Percentiles rank a stretch among this genome's conserved stretches.
Evolutionary conservation across 2,888 invertebrate species (phyloP).

Genomic region (Mechanitis mazaeus): DNA sequence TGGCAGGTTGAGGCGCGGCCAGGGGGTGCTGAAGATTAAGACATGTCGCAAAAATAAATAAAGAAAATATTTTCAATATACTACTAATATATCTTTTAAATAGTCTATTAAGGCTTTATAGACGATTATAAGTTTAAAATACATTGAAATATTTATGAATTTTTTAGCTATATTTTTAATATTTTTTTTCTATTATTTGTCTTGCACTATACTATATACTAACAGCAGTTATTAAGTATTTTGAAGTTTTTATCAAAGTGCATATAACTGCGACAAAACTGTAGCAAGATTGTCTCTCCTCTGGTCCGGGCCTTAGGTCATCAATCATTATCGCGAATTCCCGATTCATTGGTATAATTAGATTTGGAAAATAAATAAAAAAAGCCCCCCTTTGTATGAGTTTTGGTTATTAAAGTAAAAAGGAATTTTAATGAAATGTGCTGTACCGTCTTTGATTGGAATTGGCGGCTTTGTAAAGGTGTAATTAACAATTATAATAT

Average conservation of each 20-base stretch:
- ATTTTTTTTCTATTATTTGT: too few species aligned
- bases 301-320: conserved; percentile 38
- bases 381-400: conserved; percentile 28
- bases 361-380: conserved; percentile 42
- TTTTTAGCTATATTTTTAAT: too few species aligned
- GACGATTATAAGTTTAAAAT: too few species aligned
- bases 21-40: conserved; percentile 2
- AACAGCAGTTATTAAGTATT: too few species aligned
- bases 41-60: too few species aligned
- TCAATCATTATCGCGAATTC: conserved; percentile 53
- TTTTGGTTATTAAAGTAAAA: conserved; percentile 34
- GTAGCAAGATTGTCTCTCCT: conserved; percentile 10
- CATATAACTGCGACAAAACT: neutral
- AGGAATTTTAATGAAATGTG: conserved; percentile 36
- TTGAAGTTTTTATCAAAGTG: too few species aligned
- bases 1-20: conserved; percentile 36
- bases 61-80: too few species aligned
- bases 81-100: too few species aligned
- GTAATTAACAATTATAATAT: conserved; percentile 22
- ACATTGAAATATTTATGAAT: too few species aligned
- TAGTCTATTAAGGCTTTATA: too few species aligned
- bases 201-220: too few species aligned
- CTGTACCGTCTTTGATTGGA: neutral
- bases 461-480: conserved; percentile 12
- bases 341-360: conserved; percentile 58